Conservation (phyloP, 2,113 vertebrate species). For the Nerophis lumbriciformis region DNA sequence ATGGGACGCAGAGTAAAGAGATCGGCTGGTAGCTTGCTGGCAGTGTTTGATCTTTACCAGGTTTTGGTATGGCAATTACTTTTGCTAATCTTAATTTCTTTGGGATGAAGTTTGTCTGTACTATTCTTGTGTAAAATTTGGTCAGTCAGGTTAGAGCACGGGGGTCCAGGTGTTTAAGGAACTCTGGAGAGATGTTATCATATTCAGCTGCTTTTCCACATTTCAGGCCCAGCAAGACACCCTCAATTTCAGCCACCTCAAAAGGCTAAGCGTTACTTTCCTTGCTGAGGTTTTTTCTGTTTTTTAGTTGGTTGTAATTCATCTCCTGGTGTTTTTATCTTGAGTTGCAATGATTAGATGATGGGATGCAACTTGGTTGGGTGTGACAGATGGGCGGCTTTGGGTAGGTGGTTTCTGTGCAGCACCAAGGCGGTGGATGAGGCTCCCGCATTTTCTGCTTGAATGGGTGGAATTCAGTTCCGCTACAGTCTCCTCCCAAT, state of each 20-base stretch:
- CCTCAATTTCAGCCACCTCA: too few relatives aligned
- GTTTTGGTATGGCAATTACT: slow-evolving; percentile 1
- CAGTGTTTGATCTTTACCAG: not conserved
- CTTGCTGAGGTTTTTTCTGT: too few relatives aligned
- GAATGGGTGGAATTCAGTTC: too few relatives aligned
- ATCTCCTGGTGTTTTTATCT: too few relatives aligned
- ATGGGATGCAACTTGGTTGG: not conserved
- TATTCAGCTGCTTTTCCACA: not conserved
- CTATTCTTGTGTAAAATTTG: not conserved
- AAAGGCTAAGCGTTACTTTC: too few relatives aligned
- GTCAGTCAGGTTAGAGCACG: not conserved
- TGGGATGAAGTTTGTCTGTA: not conserved
- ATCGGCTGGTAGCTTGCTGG: not conserved
- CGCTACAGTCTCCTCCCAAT: too few relatives aligned
- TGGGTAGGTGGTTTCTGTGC: not conserved
- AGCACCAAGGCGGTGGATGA: not conserved
- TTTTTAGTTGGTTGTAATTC: too few relatives aligned
- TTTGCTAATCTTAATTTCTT: not conserved
- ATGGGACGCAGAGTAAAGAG: not conserved
- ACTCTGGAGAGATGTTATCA: not conserved
- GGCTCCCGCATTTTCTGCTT: too few relatives aligned
- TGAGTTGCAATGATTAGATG: too few relatives aligned
- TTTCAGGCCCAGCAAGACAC: not conserved
- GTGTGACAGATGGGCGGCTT: too few relatives aligned
- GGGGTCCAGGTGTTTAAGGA: not conserved